Conservation (phyloP, 2,888 invertebrate species). For the Piscicola geometra region DNA sequence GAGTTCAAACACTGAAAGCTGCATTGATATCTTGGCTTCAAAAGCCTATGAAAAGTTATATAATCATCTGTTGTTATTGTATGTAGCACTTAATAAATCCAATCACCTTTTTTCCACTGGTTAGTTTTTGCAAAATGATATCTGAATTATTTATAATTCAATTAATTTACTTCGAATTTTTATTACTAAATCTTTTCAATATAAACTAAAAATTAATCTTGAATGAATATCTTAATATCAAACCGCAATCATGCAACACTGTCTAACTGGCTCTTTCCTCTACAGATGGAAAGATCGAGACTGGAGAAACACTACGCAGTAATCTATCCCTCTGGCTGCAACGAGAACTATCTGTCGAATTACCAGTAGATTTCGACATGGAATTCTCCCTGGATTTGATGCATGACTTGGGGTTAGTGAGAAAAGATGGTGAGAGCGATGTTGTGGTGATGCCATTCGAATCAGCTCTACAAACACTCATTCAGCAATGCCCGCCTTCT, state of each 20-base stretch:
- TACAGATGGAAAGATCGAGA: background rate
- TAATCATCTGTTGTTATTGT: background rate
- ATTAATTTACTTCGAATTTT: too few species aligned
- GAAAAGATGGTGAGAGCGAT: background rate
- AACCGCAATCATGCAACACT: too few species aligned
- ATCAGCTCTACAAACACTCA: background rate
- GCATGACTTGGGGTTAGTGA: background rate
- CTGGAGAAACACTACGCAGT: background rate
- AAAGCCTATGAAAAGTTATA: background rate
- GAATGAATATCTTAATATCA: too few species aligned
- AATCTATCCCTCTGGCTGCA: background rate
- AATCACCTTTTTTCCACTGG: background rate
- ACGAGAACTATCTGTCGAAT: background rate
- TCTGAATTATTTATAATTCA: too few species aligned
- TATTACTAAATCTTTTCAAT: too few species aligned
- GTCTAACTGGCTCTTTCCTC: too few species aligned
- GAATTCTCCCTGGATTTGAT: background rate
- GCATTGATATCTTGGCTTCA: background rate
- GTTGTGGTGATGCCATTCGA: background rate
- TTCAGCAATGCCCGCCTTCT: background rate
- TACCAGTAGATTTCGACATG: background rate
- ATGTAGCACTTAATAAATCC: background rate
- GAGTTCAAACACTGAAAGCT: background rate
- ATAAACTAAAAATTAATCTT: too few species aligned
- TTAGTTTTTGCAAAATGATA: too few species aligned